These are phyloP conservation scores for Marmota monax DNA, from an alignment of 2,113 vertebrate genomes.

Conservation along the genomic window DNA sequence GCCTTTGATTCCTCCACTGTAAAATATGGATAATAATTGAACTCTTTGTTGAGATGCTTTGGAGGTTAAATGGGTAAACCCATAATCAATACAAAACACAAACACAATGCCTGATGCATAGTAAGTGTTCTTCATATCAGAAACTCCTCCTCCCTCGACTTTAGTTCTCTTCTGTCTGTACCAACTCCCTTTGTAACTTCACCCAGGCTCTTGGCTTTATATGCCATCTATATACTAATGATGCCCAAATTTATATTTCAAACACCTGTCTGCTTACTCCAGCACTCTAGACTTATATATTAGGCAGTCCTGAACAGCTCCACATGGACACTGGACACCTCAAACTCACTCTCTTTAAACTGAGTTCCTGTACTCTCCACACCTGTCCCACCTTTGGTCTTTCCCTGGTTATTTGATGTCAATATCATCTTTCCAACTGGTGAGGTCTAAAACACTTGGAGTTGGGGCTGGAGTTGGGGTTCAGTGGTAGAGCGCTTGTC, in stretches of 20 bases:
- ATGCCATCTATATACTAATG: not conserved
- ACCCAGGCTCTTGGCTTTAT: not conserved
- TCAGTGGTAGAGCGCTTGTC: too few species aligned
- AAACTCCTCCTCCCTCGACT: not conserved
- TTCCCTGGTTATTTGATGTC: not conserved
- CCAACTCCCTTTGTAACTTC: not conserved
- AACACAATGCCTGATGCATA: accelerated
- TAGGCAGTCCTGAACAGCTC: not conserved
- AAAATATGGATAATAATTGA: not conserved
- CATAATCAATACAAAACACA: not conserved
- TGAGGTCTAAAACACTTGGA: not conserved
- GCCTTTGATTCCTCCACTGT: not conserved
- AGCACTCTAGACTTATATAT: not conserved
- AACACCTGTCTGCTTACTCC: not conserved
- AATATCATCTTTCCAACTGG: not conserved
- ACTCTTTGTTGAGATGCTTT: not conserved
- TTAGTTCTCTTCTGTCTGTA: not conserved
- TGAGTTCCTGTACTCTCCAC: not conserved
- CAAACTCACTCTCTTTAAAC: not conserved
- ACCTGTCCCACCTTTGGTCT: not conserved
- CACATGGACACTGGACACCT: too few species aligned
- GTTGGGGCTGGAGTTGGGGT: too few species aligned
- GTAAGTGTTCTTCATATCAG: not conserved
- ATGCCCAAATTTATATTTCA: not conserved
- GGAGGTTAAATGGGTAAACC: not conserved